Percentiles rank a stretch among this genome's conserved stretches.
These are phyloP conservation scores for Monochamus alternatus DNA, from an alignment of 2,888 invertebrate species.

Conservation along the genomic window DNA sequence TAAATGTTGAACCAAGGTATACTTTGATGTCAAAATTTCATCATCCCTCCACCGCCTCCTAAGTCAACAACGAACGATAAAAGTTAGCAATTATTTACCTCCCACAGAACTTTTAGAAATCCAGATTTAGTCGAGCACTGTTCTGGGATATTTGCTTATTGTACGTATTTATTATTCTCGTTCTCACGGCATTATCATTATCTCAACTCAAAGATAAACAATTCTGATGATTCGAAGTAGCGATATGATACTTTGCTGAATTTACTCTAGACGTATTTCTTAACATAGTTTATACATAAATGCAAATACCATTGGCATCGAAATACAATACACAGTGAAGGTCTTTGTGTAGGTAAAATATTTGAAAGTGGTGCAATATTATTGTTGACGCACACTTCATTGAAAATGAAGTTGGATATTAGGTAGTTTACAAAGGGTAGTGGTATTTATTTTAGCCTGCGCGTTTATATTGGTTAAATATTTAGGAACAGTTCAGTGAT, in stretches of 20 bases:
- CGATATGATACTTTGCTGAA: conserved; percentile 34
- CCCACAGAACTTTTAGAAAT: too few relatives aligned
- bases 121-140: too few relatives aligned
- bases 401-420: neutral
- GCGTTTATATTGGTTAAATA: neutral
- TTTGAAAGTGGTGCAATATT: conserved; percentile 11
- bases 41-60: too few relatives aligned
- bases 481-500: neutral
- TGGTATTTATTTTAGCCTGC: neutral
- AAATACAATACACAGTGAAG: conserved; percentile 14
- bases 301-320: conserved; percentile 11
- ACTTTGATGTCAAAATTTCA: too few relatives aligned
- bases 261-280: conserved; percentile 31
- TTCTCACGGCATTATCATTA: conserved; percentile 39
- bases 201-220: conserved; percentile 27
- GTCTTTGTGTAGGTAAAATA: conserved; percentile 25
- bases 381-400: neutral
- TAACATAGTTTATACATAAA: conserved; percentile 29
- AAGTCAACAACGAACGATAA: too few relatives aligned
- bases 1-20: too few relatives aligned
- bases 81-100: too few relatives aligned
- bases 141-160: too few relatives aligned
- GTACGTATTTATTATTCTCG: conserved; percentile 7
- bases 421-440: conserved; percentile 1
- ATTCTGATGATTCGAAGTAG: conserved; percentile 34